Evolutionary conservation across 2,113 vertebrate species (phyloP), one percentile per base, ranked within the genome.

Genomic region (Caloenas nicobarica): DNA sequence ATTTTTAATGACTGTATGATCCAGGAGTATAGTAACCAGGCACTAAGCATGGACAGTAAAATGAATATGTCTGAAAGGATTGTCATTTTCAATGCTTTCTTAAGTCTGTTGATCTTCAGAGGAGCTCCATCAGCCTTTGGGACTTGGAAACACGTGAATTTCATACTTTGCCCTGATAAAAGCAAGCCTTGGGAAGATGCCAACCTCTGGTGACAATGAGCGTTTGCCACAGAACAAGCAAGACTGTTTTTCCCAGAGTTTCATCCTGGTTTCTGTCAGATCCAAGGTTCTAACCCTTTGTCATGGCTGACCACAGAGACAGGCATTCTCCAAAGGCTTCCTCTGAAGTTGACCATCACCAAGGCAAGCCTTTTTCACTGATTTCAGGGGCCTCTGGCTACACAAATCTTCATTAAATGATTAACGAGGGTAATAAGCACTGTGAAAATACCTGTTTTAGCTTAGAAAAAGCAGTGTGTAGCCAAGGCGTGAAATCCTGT

Each of bases 1-100:
- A 72, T 90, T 96, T 96, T 91, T 93, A 92, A 91, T 94, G 68
- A 50, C 68, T 77, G 11, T 80, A 40, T 2, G 7, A 36, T 79
- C 50, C 54, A 73, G 26, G 40, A 53, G 33, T 68, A 9, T 19
- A 74, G 57, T 81, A 91, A 64, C 48, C 28, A 56, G 38, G 51
- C 50, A 61, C 34, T 84, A 36, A 80, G 73, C 50, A 38, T 4
- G 8, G 62, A 61, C 40, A 85, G 58, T 91, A 76, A 88, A 92
- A 95, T 77, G 50, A 70, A 65, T 70, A 44, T 79, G 23, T 68
- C 54, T 81, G 68, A 80, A 88, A 85, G 72, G 18, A 72, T 79
- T 36, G 65, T 36, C 0, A 44, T 88, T 93, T 94, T 72, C 60
- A 82, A 11, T 78, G 48, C 40, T 85, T 86, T 84, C 72, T 74